These are phyloP conservation scores for Pica pica DNA, from an alignment of 2,113 vertebrate species.

Conservation along the genomic window DNA sequence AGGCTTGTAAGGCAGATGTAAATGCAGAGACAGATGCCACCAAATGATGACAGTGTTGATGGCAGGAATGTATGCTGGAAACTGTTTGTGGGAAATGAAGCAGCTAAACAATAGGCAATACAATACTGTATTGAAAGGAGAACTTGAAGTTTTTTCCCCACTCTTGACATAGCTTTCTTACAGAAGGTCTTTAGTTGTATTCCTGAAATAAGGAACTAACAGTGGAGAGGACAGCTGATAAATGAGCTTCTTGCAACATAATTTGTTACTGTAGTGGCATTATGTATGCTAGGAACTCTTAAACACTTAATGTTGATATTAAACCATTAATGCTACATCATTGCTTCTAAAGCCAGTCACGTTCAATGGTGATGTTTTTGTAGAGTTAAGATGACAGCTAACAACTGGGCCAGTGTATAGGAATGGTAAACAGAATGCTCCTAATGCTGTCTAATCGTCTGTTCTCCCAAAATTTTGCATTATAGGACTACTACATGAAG, in stretches of 20 bases:
- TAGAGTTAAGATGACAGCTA: slow-evolving; percentile 68
- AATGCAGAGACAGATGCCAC: slow-evolving; percentile 54
- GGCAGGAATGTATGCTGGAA: slow-evolving; percentile 59
- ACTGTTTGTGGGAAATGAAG: slow-evolving; percentile 29
- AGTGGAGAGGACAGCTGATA: slow-evolving; percentile 46
- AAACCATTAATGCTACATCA: slow-evolving; percentile 10
- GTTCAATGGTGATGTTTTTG: neutral
- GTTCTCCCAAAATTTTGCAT: slow-evolving; percentile 78
- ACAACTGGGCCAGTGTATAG: slow-evolving; percentile 66
- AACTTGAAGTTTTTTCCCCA: slow-evolving; percentile 28
- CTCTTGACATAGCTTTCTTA: slow-evolving; percentile 54
- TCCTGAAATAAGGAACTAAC: slow-evolving; percentile 52
- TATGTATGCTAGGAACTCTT: slow-evolving; percentile 1
- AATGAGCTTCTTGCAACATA: slow-evolving; percentile 29
- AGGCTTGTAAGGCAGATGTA: slow-evolving; percentile 51
- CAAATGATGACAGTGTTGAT: slow-evolving; percentile 14
- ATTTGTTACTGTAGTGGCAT: slow-evolving; percentile 2
- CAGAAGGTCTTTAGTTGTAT: slow-evolving; percentile 46
- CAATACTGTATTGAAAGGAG: slow-evolving; percentile 28
- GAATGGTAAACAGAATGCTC: slow-evolving; percentile 46
- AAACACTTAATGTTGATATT: neutral
- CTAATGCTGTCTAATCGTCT: slow-evolving; percentile 71
- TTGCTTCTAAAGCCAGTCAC: slow-evolving; percentile 41
- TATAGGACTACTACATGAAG: slow-evolving; percentile 75
- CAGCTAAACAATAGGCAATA: slow-evolving; percentile 16